Conservation (phyloP, 2,888 invertebrate species). For the Pycnomerus fuliginosus region DNA sequence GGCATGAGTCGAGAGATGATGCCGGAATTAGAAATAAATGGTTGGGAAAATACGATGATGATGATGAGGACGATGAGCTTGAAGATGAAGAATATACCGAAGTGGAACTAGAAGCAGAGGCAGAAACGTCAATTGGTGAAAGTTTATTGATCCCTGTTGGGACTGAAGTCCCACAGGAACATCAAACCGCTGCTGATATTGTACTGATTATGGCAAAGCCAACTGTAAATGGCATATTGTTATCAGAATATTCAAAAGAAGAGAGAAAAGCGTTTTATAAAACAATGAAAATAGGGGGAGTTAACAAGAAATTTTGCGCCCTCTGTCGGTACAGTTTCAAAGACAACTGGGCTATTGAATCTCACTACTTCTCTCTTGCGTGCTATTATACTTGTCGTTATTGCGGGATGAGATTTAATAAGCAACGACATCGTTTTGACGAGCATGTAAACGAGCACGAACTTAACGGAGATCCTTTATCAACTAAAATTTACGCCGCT, state of each 20-base stretch:
- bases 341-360: constrained; percentile 53
- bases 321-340: constrained; percentile 51
- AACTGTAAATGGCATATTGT: constrained; percentile 43
- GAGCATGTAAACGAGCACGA: constrained; percentile 45
- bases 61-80: neutral
- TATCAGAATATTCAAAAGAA: constrained; percentile 47
- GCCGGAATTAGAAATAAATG: constrained; percentile 47
- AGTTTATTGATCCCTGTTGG: constrained; percentile 36
- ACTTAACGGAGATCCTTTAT: constrained; percentile 39
- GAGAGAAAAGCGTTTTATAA: constrained; percentile 47
- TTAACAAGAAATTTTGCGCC: constrained; percentile 49
- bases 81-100: constrained; percentile 18
- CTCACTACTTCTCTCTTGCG: constrained; percentile 49
- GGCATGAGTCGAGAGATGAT: constrained; percentile 39
- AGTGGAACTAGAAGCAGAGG: constrained; percentile 11
- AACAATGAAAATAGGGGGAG: constrained; percentile 46
- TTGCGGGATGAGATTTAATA: constrained; percentile 51
- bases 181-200: constrained; percentile 30
- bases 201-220: constrained; percentile 36
- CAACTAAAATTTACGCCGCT: constrained; percentile 45
- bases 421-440: constrained; percentile 45
- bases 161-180: constrained; percentile 10
- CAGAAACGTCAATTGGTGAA: constrained; percentile 12
- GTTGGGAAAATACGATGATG: constrained; percentile 34
- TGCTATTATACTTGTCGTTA: constrained; percentile 51